These are phyloP conservation scores for Muntiacus muntjak DNA, from an alignment of 2,113 vertebrate species.

Conservation along the genomic window DNA sequence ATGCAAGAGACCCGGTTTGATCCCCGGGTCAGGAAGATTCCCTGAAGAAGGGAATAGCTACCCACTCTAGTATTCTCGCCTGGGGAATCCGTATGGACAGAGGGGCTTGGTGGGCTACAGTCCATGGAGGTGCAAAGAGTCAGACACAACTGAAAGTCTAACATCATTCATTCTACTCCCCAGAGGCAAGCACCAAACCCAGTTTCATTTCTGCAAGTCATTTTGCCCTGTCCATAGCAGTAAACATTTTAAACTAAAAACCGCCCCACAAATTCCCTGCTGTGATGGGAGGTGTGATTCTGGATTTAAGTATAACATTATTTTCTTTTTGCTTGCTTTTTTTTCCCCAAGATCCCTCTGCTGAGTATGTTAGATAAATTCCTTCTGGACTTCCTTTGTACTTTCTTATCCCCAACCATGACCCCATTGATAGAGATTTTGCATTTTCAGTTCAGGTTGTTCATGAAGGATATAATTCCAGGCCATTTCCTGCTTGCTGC, in stretches of 20 bases:
- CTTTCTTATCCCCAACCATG: rapidly evolving
- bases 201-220: neutral
- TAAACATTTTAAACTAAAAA: neutral
- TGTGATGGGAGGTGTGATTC: neutral
- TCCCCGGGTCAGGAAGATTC: neutral
- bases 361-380: neutral
- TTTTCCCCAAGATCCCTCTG: neutral
- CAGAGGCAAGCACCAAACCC: neutral
- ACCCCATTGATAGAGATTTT: rapidly evolving
- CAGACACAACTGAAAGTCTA: neutral
- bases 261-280: neutral
- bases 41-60: neutral
- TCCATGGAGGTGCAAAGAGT: neutral
- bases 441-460: neutral
- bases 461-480: neutral
- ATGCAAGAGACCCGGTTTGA: neutral
- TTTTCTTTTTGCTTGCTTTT: neutral
- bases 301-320: neutral
- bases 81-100: neutral
- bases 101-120: neutral
- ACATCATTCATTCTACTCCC: neutral
- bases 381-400: neutral
- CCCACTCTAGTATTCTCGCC: neutral
- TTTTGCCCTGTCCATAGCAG: neutral
- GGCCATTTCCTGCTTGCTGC: neutral